A percentile compares a stretch with the other conserved stretches of the same genome.
Evolutionary conservation across 2,113 vertebrate genomes (phyloP).

Genomic region (Blennius ocellaris): DNA sequence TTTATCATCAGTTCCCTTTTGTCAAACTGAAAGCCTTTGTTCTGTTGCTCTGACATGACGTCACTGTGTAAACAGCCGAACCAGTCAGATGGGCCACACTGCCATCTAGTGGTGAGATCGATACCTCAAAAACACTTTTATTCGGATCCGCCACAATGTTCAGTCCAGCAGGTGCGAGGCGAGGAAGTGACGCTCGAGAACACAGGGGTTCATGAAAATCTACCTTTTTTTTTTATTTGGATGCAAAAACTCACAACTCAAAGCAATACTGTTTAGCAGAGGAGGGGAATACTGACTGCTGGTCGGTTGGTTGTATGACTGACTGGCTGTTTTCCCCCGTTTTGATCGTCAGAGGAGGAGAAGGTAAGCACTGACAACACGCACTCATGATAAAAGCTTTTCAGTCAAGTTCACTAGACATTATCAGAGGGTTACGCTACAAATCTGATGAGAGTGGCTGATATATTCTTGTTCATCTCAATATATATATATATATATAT

Average conservation of each 20-base stretch:
- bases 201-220: conserved; percentile 80
- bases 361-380: conserved; percentile 66
- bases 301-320: conserved; percentile 71
- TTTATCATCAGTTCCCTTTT: conserved; percentile 31
- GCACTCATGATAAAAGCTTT: conserved; percentile 56
- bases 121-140: conserved; percentile 28
- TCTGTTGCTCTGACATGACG: conserved; percentile 26
- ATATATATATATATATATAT: too few relatives aligned
- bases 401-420: conserved; percentile 48
- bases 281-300: conserved; percentile 78
- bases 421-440: conserved; percentile 62
- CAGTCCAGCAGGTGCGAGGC: not conserved
- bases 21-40: conserved; percentile 49
- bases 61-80: not conserved
- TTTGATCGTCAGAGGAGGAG: conserved; percentile 54
- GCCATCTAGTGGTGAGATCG: conserved; percentile 55
- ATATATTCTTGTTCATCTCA: conserved; percentile 33
- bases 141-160: not conserved
- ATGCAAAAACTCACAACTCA: conserved; percentile 83
- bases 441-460: conserved; percentile 21
- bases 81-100: conserved; percentile 39
- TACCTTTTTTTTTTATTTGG: conserved; percentile 85
- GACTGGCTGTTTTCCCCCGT: conserved; percentile 53
- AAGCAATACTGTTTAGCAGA: conserved; percentile 80
- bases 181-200: not conserved